A percentile compares a stretch with the other conserved stretches of the same genome.
Conservation (phyloP, 2,797 vertebrate species). For the Galago senegalensis region DNA sequence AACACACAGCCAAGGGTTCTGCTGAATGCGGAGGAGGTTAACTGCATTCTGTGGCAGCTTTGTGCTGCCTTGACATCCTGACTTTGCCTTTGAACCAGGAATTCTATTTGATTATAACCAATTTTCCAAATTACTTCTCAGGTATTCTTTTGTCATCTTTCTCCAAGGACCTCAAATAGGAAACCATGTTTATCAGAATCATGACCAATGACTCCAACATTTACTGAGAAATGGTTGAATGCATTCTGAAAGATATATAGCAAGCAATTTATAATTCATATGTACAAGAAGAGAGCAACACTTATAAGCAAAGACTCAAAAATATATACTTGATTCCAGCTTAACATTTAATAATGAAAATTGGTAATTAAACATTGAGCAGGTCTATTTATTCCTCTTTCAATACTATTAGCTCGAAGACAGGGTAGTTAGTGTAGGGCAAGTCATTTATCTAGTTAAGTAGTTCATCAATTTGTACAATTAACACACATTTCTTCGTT, state of each 20-base stretch:
- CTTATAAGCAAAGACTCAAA: not conserved
- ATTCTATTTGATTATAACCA: not conserved
- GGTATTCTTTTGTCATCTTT: not conserved
- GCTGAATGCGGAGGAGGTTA: not conserved
- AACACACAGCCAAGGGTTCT: not conserved
- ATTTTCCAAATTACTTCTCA: not conserved
- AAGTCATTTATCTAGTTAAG: not conserved
- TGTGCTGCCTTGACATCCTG: not conserved
- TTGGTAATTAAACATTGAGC: not conserved
- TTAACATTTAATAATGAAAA: conserved; percentile 2
- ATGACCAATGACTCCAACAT: not conserved
- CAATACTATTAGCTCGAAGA: not conserved
- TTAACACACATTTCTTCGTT: not conserved
- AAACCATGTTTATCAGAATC: not conserved
- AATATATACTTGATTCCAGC: not conserved
- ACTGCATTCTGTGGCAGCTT: not conserved
- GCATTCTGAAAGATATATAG: not conserved
- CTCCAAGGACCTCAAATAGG: not conserved
- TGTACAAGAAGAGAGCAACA: not conserved
- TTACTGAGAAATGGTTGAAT: not conserved
- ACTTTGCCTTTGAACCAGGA: not conserved
- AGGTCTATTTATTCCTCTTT: not conserved
- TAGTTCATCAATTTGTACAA: not conserved
- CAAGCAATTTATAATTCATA: not conserved
- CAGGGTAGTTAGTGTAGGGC: not conserved